Evolutionary conservation across 2,888 invertebrate genomes (phyloP).

Genomic region (Ecliptopera silaceata): DNA sequence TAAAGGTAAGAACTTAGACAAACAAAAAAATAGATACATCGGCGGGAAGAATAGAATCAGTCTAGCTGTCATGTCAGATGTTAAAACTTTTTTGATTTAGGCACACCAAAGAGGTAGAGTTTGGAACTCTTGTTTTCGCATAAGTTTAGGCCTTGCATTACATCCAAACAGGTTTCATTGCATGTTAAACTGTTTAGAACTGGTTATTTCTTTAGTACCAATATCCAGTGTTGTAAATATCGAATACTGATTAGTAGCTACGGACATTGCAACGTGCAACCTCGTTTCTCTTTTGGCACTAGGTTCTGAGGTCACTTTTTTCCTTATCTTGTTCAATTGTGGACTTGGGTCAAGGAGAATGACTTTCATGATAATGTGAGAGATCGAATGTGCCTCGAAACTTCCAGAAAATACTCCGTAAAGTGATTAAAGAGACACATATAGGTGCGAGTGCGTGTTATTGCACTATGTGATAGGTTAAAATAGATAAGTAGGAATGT

Average conservation of each 20-base stretch:
- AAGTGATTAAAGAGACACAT: too few relatives aligned
- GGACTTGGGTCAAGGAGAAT: too few relatives aligned
- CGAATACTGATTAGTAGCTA: slow-evolving; percentile 32
- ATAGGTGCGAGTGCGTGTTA: too few relatives aligned
- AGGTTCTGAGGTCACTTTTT: slow-evolving; percentile 11
- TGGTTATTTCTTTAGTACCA: slow-evolving; percentile 39
- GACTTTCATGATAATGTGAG: background rate
- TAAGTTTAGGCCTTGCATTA: background rate
- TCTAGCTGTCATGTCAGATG: too few relatives aligned
- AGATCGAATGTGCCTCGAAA: too few relatives aligned
- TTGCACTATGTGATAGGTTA: too few relatives aligned
- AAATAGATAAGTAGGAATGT: too few relatives aligned
- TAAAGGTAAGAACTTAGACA: too few relatives aligned
- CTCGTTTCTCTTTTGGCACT: slow-evolving; percentile 45
- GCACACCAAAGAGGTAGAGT: background rate
- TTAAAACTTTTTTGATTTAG: too few relatives aligned
- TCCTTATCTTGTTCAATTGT: background rate
- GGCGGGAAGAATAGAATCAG: too few relatives aligned
- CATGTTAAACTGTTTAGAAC: background rate
- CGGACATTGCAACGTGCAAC: slow-evolving; percentile 46
- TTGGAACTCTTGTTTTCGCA: background rate
- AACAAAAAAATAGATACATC: too few relatives aligned
- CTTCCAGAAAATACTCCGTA: too few relatives aligned
- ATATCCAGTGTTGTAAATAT: slow-evolving; percentile 47
- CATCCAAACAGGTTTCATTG: slow-evolving; percentile 8